Evolutionary conservation across 2,888 invertebrate species (phyloP), one percentile per base, ranked within the genome.

Genomic region (Hoplodrina blanda): DNA sequence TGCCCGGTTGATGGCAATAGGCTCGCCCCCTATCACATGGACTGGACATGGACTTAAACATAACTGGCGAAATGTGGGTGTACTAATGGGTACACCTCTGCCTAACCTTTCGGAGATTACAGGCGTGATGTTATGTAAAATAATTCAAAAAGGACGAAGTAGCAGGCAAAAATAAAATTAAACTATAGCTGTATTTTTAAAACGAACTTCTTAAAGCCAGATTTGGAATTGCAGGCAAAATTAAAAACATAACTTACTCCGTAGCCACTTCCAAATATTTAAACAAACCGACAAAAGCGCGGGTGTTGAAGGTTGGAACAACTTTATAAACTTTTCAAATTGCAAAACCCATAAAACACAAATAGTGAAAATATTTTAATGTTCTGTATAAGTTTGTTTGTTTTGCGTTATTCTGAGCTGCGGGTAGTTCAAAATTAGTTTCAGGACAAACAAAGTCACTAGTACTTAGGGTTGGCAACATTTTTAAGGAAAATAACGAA

Each of bases 351-450:
- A 33, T 66, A 55, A 66, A 74, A 62, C 62, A 69, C 62, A 80
- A 71, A 80, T 75, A 79, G 50, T 55, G 56, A 61, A 80, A 68
- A 73, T 69, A 67, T 33, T 37, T 44, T 25, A 25, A 25, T 25
- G 25, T 25, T 25, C 25, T 54, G 46, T 19, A 55, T 65, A 60
- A 57, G 55, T 60, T 57, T 50, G 72, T 80, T 76, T 53, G 69
- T 76, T 63, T 73, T 11, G 20, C 20, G 60, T 62, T 62, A 62
- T 61, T 73, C 30, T 7, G 13, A n/a, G 69, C 33, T 56, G 69
- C 30, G 64, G 66, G 69, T 56, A 60, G 76, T 64, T 69, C 8
- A 57, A 68, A 62, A 75, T 78, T 65, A 60, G 80, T 78, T 78
- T 50, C 15, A 4, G 59, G 64, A 73, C 60, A 59, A 66, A 76